Conservation (phyloP, 2,888 invertebrate species). For the Polydrusus cervinus region DNA sequence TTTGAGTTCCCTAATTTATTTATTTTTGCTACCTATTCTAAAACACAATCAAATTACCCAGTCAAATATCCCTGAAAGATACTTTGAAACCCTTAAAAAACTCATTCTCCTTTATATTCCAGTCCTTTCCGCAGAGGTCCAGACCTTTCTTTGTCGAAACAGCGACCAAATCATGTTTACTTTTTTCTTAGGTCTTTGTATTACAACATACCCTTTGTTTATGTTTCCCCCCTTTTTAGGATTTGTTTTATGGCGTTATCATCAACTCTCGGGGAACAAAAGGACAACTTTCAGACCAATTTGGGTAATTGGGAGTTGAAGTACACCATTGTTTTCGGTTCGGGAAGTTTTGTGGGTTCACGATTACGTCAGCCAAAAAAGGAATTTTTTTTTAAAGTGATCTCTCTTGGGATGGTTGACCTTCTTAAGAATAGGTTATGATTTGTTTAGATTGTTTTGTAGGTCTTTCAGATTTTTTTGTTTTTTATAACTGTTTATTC, state of each 20-base stretch:
- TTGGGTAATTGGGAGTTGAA: slow-evolving; percentile 16
- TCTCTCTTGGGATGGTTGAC: too few species aligned
- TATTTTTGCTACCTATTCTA: neutral
- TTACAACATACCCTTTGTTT: slow-evolving; percentile 28
- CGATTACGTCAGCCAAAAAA: neutral
- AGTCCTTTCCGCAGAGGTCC: neutral
- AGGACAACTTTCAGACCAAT: slow-evolving; percentile 18
- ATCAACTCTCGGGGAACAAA: slow-evolving; percentile 11
- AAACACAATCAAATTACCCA: slow-evolving; percentile 13
- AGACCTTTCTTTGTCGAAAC: slow-evolving; percentile 2
- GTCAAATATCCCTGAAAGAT: neutral
- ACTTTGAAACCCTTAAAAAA: slow-evolving; percentile 1
- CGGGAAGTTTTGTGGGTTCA: neutral
- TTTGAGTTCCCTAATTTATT: neutral
- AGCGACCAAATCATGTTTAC: slow-evolving; percentile 35
- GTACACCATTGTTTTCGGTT: neutral
- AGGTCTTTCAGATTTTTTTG: too few species aligned
- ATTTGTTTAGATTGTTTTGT: too few species aligned
- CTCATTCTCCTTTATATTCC: neutral
- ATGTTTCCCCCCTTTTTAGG: slow-evolving; percentile 29
- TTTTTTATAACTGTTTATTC: too few species aligned
- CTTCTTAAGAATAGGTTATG: too few species aligned
- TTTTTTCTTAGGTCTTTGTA: slow-evolving; percentile 23
- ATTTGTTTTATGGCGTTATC: slow-evolving; percentile 27
- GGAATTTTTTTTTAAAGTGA: neutral